Percentiles rank a stretch among this genome's conserved stretches.
Conservation (phyloP, 2,797 vertebrate genomes). For the Muscicapa striata region DNA sequence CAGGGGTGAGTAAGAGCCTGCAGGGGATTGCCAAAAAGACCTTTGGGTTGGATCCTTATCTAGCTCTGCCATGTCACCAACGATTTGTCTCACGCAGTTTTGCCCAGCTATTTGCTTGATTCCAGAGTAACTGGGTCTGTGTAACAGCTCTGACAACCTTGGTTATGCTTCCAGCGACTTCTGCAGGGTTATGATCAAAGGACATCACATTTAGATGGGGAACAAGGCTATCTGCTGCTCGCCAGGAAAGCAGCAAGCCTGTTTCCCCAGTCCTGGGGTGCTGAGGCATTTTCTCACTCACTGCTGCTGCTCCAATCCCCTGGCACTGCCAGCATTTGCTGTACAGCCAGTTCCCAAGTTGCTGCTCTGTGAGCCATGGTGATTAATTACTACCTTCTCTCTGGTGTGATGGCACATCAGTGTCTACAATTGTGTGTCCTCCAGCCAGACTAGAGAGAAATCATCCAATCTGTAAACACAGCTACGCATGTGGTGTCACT, state of each 20-base stretch:
- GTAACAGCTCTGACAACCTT: background rate
- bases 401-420: slow-evolving; percentile 22
- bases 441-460: background rate
- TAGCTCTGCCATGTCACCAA: background rate
- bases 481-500: background rate
- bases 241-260: background rate
- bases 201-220: background rate
- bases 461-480: slow-evolving; percentile 14
- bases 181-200: background rate
- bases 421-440: slow-evolving; percentile 11
- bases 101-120: background rate
- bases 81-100: background rate
- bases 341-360: slow-evolving; percentile 28
- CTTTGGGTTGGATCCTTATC: slow-evolving; percentile 24
- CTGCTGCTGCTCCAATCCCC: background rate
- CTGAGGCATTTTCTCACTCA: background rate
- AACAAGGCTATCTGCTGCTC: background rate
- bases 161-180: background rate
- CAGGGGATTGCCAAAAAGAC: slow-evolving; percentile 19
- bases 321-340: background rate
- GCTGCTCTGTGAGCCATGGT: background rate
- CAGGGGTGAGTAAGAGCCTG: slow-evolving; percentile 39
- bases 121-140: slow-evolving; percentile 1
- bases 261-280: background rate
- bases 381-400: slow-evolving; percentile 42